Conservation (phyloP, 1,140 invertebrate species). For the Eumeta japonica region DNA sequence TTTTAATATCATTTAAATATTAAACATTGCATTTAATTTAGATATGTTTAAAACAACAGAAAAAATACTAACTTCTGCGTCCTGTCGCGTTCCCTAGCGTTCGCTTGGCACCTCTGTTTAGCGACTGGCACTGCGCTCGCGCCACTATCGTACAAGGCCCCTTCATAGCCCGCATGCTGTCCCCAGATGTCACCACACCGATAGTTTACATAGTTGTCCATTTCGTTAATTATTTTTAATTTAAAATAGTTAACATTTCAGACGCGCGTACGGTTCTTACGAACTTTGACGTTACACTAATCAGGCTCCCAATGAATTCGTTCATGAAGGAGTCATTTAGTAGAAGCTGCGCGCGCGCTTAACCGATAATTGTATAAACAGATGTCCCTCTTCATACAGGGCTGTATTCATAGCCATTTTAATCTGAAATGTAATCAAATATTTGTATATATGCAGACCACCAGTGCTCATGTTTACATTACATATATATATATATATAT, state of each 20-base stretch:
- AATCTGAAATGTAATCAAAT: too few relatives aligned
- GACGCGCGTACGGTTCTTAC: background rate
- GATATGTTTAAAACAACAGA: too few relatives aligned
- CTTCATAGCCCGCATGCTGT: constrained; percentile 16
- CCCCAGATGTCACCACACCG: constrained; percentile 37
- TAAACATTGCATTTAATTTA: too few relatives aligned
- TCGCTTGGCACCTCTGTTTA: constrained; percentile 68
- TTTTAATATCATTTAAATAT: too few relatives aligned
- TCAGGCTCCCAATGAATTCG: constrained; percentile 38
- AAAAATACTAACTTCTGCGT: constrained; percentile 68
- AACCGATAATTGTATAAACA: constrained; percentile 57
- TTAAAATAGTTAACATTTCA: background rate
- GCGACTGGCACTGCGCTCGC: constrained; percentile 22
- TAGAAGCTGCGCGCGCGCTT: constrained; percentile 52
- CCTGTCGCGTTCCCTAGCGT: constrained; percentile 70
- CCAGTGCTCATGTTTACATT: background rate
- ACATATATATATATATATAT: background rate
- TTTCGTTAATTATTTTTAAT: constrained; percentile 5
- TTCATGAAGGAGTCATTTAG: constrained; percentile 53
- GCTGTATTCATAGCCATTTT: too few relatives aligned
- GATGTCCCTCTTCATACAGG: constrained; percentile 39
- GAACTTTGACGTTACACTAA: constrained; percentile 25
- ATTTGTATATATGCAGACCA: too few relatives aligned
- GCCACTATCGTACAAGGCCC: constrained; percentile 12
- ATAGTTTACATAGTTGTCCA: constrained; percentile 27